A percentile compares a stretch with the other conserved stretches of the same genome.
Conservation (phyloP, 92 coral and sea anemone species). For the Pocillopora grandis region DNA sequence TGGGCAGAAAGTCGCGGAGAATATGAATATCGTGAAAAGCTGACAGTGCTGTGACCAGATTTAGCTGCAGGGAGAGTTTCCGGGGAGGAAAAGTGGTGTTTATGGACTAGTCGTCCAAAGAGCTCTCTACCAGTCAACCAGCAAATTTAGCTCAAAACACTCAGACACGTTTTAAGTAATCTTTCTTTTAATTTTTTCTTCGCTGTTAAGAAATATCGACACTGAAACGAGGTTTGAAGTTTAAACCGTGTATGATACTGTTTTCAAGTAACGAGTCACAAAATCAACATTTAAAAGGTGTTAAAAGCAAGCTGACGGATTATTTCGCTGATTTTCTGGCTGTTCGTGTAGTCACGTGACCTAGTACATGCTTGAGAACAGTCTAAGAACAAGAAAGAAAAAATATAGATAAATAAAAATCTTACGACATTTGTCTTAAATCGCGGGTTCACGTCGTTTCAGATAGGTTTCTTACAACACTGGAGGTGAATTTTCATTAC, state of each 20-base stretch:
- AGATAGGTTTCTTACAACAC: no score
- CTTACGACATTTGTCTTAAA: no score
- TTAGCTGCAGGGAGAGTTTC: background rate
- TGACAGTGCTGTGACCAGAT: conserved; percentile 8
- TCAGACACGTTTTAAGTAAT: no score
- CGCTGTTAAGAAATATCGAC: background rate
- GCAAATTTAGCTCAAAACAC: no score
- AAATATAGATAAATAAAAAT: background rate
- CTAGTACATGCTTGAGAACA: conserved; percentile 54
- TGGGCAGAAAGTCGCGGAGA: conserved; percentile 20
- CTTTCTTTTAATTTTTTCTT: background rate
- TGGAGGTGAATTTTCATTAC: no score
- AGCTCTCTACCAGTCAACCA: no score
- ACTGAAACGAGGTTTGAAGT: background rate
- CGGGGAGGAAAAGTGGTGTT: no score
- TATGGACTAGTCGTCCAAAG: no score
- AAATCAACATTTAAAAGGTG: background rate
- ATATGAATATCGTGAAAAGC: background rate
- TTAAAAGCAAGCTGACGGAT: background rate
- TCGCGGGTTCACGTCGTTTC: no score
- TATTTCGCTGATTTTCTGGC: conserved; percentile 24
- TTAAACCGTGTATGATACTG: background rate
- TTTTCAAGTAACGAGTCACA: background rate
- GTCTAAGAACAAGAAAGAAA: conserved; percentile 18
- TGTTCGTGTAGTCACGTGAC: conserved; percentile 42